Base-by-base conservation (phyloP, 2,113 vertebrate genomes). In the Seriola rivoliana region DNA sequence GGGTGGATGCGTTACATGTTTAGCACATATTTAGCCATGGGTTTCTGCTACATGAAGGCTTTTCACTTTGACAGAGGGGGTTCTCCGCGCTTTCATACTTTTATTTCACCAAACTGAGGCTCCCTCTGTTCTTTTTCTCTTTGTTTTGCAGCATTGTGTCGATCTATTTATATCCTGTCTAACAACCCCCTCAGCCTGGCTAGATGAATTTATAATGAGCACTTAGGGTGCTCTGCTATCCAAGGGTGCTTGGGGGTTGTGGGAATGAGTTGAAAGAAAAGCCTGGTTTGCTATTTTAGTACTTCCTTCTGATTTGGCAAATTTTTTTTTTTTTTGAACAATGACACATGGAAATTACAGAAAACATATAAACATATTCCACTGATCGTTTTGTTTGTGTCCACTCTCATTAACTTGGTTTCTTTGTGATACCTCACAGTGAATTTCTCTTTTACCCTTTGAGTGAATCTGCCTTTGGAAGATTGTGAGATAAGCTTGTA, bases 181-280 rank as follows among this genome's bases (percentile, higher is more conserved):
- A 78, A 73, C 75, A 78, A 72, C 66, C 79, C 80, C 69, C 66
- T 80, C 82, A 29, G 65, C 76, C 85, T 36, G 36, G 69, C 80
- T 71, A 55, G 78, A 88, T 91, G 87, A 92, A 94, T 93, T 83
- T 86, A 83, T 93, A 91, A 93, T 89, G 82, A 93, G 85, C 86
- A 91, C 91, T 93, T 89, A 85, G 73, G 72, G 75, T 79, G 71
- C 75, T 82, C 64, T 68, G 69, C 73, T 81, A 83, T 89, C 88
- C 75, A 75, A 67, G 75, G 84, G 65, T 59, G 86, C 76, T 78
- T 62, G 55, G 71, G 83, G 71, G 72, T 85, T 93, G 64, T 29
- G 82, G 81, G 85, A 86, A 85, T 38, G 54, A 73, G 63, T 44
- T 87, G 76, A 88, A 85, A 76, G 82, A 80, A 89, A 84, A 81